Evolutionary conservation across 2,797 vertebrate genomes (phyloP).

Genomic region (Galaxias olidus): DNA sequence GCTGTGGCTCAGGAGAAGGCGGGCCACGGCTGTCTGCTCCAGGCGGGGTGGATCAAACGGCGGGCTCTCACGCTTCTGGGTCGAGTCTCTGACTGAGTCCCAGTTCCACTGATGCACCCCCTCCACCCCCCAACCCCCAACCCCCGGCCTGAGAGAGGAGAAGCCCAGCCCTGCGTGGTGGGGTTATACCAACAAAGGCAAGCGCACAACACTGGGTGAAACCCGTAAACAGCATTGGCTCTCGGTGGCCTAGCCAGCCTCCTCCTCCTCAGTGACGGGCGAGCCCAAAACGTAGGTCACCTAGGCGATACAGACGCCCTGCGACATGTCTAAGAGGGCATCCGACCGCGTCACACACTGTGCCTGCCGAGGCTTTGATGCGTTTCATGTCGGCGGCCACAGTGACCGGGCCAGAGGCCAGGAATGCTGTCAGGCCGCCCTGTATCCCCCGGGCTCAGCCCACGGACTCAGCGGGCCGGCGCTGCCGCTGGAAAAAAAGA

Average conservation of each 20-base stretch:
- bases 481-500: no score
- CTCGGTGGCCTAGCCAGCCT: not conserved
- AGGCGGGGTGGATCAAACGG: slow-evolving; percentile 31
- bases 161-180: slow-evolving; percentile 8
- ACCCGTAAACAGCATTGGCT: slow-evolving; percentile 43
- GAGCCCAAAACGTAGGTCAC: slow-evolving; percentile 30
- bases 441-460: slow-evolving; percentile 23
- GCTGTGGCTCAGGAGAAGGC: slow-evolving; percentile 31
- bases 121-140: slow-evolving; percentile 39
- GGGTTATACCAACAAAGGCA: slow-evolving; percentile 33
- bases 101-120: slow-evolving; percentile 19
- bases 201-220: slow-evolving; percentile 42
- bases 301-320: slow-evolving; percentile 62
- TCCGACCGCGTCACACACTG: slow-evolving; percentile 79
- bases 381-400: slow-evolving; percentile 74
- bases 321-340: slow-evolving; percentile 63
- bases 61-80: slow-evolving; percentile 3
- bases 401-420: slow-evolving; percentile 75
- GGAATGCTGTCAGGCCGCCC: slow-evolving; percentile 68
- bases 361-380: slow-evolving; percentile 65
- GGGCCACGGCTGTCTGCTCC: slow-evolving; percentile 30
- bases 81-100: slow-evolving; percentile 8
- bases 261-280: not conserved
- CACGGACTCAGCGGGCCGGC: slow-evolving; percentile 14
- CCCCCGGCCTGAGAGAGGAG: slow-evolving; percentile 23